Evolutionary conservation across 1,140 invertebrate species (phyloP), one percentile per base, ranked within the genome.

Genomic region (Coenobita brevimanus): DNA sequence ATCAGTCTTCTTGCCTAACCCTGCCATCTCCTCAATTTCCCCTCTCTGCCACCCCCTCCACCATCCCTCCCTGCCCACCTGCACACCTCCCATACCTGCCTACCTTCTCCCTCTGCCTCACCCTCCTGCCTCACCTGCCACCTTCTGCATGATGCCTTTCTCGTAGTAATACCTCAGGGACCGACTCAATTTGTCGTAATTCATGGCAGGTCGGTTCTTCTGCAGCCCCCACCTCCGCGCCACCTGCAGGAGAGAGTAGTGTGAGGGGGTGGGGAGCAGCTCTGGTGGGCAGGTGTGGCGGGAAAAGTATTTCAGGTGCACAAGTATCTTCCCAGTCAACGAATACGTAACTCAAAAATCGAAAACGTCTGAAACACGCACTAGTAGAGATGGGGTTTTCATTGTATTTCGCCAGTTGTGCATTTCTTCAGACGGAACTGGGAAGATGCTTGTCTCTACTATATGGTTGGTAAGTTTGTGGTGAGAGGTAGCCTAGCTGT

Each of bases 61-160:
- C 17, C 33, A n/a, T 2, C 17, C 3, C 50, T 54, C 1, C 3
- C 2, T 46, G 24, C 13, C 24, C 17, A 0, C 10, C 24, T 54
- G 1, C 38, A 8, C 10, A 71, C 21, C n/a, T 71, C 17, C 4
- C 67, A 33, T 71, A 33, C 0, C 36, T 2, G 30, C 15, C 3
- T 36, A 71, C 24, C 8, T 38, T 38, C 3, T 15, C 41, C 38
- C 38, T 3, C 4, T 30, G 13, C 24, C 2, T 30, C 30, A 33
- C 3, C 33, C 43, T 36, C 30, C 43, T 73, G 36, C 4, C 89
- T 93, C 93, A 94, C 96, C 97, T 79, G 97, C 97, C 0, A 99
- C 98, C 93, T 99, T 99, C 92, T 98, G 97, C 96, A 99, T 99
- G 92, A 99, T 99, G 33, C 97, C 97, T 92, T 99, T 99, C 92